Base-by-base conservation (phyloP, 2,888 invertebrate genomes). In the Lasiommata megera region DNA sequence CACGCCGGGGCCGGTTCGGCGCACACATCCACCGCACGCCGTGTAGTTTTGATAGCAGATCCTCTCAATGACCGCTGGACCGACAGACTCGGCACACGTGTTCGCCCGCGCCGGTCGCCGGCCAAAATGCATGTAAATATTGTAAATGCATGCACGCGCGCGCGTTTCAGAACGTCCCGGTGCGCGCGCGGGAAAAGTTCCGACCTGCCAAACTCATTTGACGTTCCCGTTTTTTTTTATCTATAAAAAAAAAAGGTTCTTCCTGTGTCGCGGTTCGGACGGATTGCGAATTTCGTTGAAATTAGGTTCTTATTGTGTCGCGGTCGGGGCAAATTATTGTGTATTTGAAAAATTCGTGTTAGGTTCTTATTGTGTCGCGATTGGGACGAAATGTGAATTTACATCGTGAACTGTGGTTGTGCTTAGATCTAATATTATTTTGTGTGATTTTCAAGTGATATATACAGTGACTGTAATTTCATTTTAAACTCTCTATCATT, bases 1-100 rank as follows among this genome's bases (percentile, higher is more conserved):
- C 64, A 64, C 65, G 66, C 80, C 78, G 78, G 78, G 80, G 76
- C 84, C 77, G 79, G 84, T 82, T 86, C 82, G 84, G 85, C 87
- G 84, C 87, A 87, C 80, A 80, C 80, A 81, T 75, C 67, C 76
- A 69, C 66, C 68, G 68, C 67, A 58, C 64, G 69, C 78, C 76
- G 79, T 80, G 80, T 83, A 84, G 81, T 81, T 81, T 79, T 81
- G 84, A 82, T 79, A 82, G 81, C 82, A 77, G 80, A 82, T 80
- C 80, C 82, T 92, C 93, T 92, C 93, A 93, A 93, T 93, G 93
- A 93, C 93, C 93, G 92, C 92, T 92, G 92, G 92, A 92, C 92
- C 92, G 92, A 90, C 88, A 84, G 87, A 82, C 88, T 77, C 85
- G 88, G 80, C 92, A 92, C 92, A 92, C 92, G 92, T 91, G 92